A percentile compares a stretch with the other conserved stretches of the same genome.
These are phyloP conservation scores for Enteromius mattozi DNA, from an alignment of 2,797 vertebrate genomes.

Conservation along the genomic window DNA sequence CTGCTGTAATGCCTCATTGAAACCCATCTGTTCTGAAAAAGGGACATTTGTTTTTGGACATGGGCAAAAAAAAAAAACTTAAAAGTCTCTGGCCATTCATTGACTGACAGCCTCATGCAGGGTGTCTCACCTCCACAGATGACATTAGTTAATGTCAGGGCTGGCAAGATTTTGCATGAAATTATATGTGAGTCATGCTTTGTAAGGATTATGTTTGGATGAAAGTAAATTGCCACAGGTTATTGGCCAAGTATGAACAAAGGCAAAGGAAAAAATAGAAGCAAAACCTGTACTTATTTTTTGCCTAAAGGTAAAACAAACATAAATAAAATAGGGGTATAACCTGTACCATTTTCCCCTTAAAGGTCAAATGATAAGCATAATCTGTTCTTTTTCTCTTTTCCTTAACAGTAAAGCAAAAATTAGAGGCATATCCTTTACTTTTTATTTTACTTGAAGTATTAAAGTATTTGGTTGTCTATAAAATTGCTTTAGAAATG, in stretches of 20 bases:
- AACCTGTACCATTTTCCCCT: not conserved
- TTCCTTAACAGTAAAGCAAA: not conserved
- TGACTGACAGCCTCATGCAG: not conserved
- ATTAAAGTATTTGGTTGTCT: not conserved
- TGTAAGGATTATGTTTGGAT: not conserved
- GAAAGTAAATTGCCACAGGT: conserved; percentile 8
- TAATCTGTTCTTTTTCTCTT: not conserved
- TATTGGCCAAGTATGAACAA: conserved; percentile 34
- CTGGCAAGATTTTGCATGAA: not conserved
- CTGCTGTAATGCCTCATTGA: not conserved
- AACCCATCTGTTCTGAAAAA: not conserved
- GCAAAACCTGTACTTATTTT: conserved; percentile 10
- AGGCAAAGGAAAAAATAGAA: not conserved
- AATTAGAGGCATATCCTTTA: too few species aligned
- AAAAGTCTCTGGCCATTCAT: not conserved
- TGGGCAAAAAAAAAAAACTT: conserved; percentile 6
- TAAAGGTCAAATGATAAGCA: not conserved
- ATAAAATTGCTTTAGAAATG: not conserved
- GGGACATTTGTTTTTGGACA: not conserved
- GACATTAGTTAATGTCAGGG: not conserved
- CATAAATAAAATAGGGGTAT: not conserved
- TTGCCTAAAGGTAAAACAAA: not conserved
- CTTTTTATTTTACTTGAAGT: not conserved
- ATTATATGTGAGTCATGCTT: not conserved
- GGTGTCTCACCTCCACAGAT: conserved; percentile 11